Conservation (phyloP, 2,113 vertebrate genomes). For the Chelonoidis abingdonii region DNA sequence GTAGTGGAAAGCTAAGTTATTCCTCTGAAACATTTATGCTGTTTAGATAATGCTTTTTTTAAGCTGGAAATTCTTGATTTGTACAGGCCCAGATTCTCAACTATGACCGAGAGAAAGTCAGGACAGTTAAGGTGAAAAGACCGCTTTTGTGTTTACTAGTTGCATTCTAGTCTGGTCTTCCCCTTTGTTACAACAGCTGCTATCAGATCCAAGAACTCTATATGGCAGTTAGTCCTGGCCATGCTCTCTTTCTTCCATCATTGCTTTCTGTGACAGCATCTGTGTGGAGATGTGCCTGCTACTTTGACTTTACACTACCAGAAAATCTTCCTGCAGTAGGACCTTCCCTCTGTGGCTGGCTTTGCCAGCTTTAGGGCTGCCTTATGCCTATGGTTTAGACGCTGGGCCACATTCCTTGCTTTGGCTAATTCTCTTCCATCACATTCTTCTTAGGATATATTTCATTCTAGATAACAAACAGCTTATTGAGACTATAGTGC, state of each 20-base stretch:
- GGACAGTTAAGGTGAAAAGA: neutral
- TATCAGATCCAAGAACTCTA: neutral
- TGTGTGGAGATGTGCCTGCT: neutral
- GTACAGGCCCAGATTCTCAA: neutral
- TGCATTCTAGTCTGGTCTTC: neutral
- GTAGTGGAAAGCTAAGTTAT: slow-evolving; percentile 18
- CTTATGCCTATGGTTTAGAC: neutral
- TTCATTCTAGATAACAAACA: neutral
- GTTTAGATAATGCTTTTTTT: neutral
- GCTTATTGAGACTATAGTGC: neutral
- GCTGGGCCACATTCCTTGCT: neutral
- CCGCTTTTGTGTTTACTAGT: neutral
- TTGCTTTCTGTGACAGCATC: neutral
- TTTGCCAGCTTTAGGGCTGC: neutral
- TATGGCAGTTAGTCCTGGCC: neutral
- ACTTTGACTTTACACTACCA: neutral
- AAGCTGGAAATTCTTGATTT: slow-evolving; percentile 10
- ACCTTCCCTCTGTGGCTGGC: neutral
- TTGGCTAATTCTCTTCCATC: neutral
- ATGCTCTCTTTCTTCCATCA: neutral
- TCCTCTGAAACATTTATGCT: slow-evolving; percentile 22
- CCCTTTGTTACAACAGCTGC: neutral
- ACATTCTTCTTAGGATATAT: neutral
- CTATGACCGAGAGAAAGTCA: neutral
- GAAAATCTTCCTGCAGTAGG: neutral